These are phyloP conservation scores for Sus cebifrons DNA, from an alignment of 2,797 vertebrate genomes.

Conservation along the genomic window DNA sequence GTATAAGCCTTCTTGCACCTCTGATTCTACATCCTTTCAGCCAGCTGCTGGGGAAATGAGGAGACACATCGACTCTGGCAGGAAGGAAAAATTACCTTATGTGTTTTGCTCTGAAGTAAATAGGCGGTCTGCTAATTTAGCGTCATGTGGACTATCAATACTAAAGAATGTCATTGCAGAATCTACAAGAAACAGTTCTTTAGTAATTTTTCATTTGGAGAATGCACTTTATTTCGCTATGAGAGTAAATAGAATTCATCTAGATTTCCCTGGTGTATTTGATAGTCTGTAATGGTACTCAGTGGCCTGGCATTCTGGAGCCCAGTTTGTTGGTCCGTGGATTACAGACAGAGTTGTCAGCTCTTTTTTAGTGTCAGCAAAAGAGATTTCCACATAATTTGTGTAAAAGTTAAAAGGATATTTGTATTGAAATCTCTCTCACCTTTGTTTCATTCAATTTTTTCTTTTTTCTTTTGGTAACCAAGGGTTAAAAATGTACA, in stretches of 20 bases:
- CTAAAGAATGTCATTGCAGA: conserved; percentile 75
- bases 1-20: conserved; percentile 71
- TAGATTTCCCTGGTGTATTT: conserved; percentile 70
- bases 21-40: conserved; percentile 79
- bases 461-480: background rate
- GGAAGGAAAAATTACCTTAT: conserved; percentile 82
- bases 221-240: conserved; percentile 66
- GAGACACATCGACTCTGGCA: conserved; percentile 67
- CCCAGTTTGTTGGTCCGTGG: conserved; percentile 13
- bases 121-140: conserved; percentile 73
- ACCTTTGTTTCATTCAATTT: background rate
- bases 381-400: conserved; percentile 59
- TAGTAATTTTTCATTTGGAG: conserved; percentile 73
- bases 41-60: conserved; percentile 82
- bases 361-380: conserved; percentile 53
- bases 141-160: conserved; percentile 62
- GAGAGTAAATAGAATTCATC: conserved; percentile 54
- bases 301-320: conserved; percentile 1
- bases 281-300: background rate
- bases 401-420: conserved; percentile 27
- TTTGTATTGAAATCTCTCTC: conserved; percentile 48
- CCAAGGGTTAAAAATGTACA: background rate
- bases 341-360: conserved; percentile 1
- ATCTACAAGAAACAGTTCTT: conserved; percentile 63
- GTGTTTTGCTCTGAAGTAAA: conserved; percentile 81